Evolutionary conservation across 2,797 vertebrate genomes (phyloP), one percentile per base, ranked within the genome.

Genomic region (Pachyuromys duprasi): DNA sequence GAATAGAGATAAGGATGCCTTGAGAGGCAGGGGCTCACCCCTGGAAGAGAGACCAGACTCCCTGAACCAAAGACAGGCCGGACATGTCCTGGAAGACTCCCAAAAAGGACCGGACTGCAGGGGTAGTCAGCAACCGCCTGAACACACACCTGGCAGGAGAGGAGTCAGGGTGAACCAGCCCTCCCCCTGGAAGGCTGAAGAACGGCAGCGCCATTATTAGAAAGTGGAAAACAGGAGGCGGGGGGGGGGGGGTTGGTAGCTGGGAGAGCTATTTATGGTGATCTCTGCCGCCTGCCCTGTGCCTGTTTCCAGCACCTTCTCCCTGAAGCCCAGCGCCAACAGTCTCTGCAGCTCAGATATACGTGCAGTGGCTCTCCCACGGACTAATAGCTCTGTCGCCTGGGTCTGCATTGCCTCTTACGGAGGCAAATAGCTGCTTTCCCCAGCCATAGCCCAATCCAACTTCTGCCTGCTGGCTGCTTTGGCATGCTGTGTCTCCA

Each of bases 241-340:
- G 65, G 39, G 49, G 78, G 36, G 69, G 49, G 65, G 39, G 49
- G n/a, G 63, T 9, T 33, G 53, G 31, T 9, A 31, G 62, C n/a
- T 17, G 80, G 87, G 69, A 24, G 79, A 92, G 93, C 96, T 97
- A 96, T 97, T 97, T 97, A 91, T 96, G 95, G 95, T 75, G 65
- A 36, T 79, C 79, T 83, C 86, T 45, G 33, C 67, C 18, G 11
- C 33, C 63, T 67, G 90, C 36, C 70, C 81, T 80, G 20, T 5
- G 9, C 0, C 74, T 20, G 70, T 67, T 72, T 63, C 87, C 53
- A 89, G 86, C 18, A 57, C 63, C 22, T 81, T 39, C 72, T n/a
- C n/a, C 24, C 28, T 11, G 11, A 62, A 89, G 90, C 69, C 39
- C 28, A 5, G 36, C 62, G 65, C 42, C 17, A 33, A 17, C 39